phyloP scores from a whole-genome alignment of 2,797 vertebrate genomes.

The Margarornis squamiger region DNA sequence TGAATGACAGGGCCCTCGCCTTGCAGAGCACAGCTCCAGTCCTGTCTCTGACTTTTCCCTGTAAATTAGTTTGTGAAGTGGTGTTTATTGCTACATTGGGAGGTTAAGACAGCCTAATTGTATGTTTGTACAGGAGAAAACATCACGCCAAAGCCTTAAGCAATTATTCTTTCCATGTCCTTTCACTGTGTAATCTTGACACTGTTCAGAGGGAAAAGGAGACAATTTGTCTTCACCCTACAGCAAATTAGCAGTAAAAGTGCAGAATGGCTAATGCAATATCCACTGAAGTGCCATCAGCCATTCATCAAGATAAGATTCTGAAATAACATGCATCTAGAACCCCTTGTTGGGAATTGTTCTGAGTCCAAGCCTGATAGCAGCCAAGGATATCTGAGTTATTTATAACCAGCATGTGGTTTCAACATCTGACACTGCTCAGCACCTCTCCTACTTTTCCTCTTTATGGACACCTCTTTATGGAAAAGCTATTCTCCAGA shows the following conservation, averaged over 20 bases:
- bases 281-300: slow-evolving; percentile 16
- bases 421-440: slow-evolving; percentile 15
- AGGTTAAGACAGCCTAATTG: slow-evolving; percentile 82
- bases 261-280: slow-evolving; percentile 25
- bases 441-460: slow-evolving; percentile 13
- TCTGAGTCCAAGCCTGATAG: slow-evolving; percentile 13
- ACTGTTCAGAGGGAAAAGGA: slow-evolving; percentile 70
- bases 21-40: slow-evolving; percentile 65
- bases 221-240: slow-evolving; percentile 75
- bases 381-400: slow-evolving; percentile 19
- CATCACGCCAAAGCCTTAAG: slow-evolving; percentile 71
- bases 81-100: slow-evolving; percentile 80
- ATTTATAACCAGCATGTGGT: background rate
- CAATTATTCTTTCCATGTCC: slow-evolving; percentile 76
- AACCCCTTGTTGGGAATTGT: background rate
- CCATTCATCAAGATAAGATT: slow-evolving; percentile 48
- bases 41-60: slow-evolving; percentile 70
- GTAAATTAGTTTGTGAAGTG: slow-evolving; percentile 80
- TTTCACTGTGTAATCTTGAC: slow-evolving; percentile 71
- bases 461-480: slow-evolving; percentile 9
- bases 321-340: slow-evolving; percentile 27
- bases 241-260: slow-evolving; percentile 63
- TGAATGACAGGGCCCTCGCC: slow-evolving; percentile 52
- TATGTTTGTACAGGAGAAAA: slow-evolving; percentile 79
- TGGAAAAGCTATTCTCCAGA: background rate